Evolutionary conservation across 1,140 invertebrate species (phyloP), one percentile per base, ranked within the genome.

Genomic region (Saxidomus purpurata): DNA sequence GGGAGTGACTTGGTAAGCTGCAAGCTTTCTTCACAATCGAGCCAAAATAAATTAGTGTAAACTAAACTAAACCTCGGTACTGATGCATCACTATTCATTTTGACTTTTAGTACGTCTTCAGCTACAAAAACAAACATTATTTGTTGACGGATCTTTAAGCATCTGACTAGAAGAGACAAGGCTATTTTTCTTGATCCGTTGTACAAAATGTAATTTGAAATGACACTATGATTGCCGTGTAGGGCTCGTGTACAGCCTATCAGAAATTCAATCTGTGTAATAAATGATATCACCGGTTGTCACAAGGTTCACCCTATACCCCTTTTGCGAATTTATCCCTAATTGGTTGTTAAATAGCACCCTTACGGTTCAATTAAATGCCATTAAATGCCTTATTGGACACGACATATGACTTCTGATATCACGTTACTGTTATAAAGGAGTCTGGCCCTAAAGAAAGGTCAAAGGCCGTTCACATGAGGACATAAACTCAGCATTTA

Each of bases 311-410:
- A 38, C 67, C 15, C 17, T 38, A 38, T 38, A 31, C 67, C 34
- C 67, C 38, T n/a, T 13, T 19, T 28, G 67, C 36, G 38, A 71
- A 19, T 31, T 38, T 36, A 71, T 17, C 34, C 67, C 17, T 71
- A 71, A 71, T 71, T 71, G 67, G 67, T 38, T 71, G 67, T 71
- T 31, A 71, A 71, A 71, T 71, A 9, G 67, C 67, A 71, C 67
- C 34, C 67, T 31, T 71, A 17, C 22, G 36, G 59, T 63, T 9
- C 25, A 63, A 63, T 63, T 25, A 28, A 3, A 1, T 15, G 8
- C 25, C n/a, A 63, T 63, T 63, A 63, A 63, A 25, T 28, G 67
- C 67, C 9, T 71, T 28, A 71, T 36, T 71, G 34, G 36, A 38
- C 17, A 36, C 8, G 28, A n/a, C 67, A 71, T 71, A 22, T 38